Evolutionary conservation across 2,888 invertebrate genomes (phyloP), one percentile per base, ranked within the genome.

Genomic region (Monopis laevigella): DNA sequence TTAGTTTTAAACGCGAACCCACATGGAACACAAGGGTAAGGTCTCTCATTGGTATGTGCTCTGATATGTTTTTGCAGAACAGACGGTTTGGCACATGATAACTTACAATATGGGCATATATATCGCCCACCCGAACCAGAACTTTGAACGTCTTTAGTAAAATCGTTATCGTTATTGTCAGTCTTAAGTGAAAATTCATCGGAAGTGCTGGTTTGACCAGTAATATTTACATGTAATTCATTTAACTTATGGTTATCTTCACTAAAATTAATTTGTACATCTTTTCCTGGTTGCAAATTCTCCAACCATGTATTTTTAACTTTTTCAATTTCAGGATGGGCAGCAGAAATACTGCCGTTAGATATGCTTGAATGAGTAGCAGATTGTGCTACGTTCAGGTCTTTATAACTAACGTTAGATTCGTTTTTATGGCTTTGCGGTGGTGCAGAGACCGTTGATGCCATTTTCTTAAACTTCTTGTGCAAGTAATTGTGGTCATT

Each of bases 1-100:
- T 93, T 92, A 14, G 96, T 96, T 74, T 96, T 96, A 78, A 96
- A 96, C 55, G 93, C 91, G 73, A 95, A 92, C 50, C 93, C 93
- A 70, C 95, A 96, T 50, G 90, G 88, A 55, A 85, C 82, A 75
- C 95, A 96, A 18, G 95, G 95, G 78, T 89, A 96, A 43, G 95
- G 95, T 55, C 95, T 84, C 73, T 96, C 95, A 65, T 94, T 93
- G 34, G 96, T 95, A 71, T 96, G 95, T 46, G 94, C 93, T 60
- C 95, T 86, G 68, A 96, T 92, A 83, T 96, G 96, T 82, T 96
- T 96, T 69, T 94, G 90, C 48, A 96, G 84, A 50, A 96, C 95
- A 65, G 94, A 95, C 44, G 95, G 95, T 74, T 96, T 96, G 56
- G 94, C 90, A 82, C 94, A 96, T 50, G 88, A 88, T 63, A 93